Conservation (phyloP, 2,888 invertebrate genomes). For the Drosophila emarginata region DNA sequence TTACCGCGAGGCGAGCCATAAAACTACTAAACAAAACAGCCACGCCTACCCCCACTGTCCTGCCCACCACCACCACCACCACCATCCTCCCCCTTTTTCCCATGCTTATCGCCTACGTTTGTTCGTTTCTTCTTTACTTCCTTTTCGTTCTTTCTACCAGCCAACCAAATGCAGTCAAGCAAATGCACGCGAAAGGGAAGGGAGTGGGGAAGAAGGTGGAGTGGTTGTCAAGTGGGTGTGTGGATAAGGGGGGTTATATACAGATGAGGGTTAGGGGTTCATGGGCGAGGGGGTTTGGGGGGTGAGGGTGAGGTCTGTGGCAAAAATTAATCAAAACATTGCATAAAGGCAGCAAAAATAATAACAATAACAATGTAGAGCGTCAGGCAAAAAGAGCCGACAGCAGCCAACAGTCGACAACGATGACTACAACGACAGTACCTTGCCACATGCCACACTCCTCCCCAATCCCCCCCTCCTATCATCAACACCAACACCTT, state of each 20-base stretch:
- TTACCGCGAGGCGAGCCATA: conserved; percentile 76
- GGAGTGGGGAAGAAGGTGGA: conserved; percentile 3
- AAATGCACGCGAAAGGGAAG: conserved; percentile 53
- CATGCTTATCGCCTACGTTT: background rate
- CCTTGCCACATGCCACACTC: background rate
- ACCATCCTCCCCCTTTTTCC: too few relatives aligned
- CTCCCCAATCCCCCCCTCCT: background rate
- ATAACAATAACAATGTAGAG: conserved; percentile 82
- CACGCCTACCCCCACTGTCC: conserved; percentile 32
- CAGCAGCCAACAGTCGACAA: conserved; percentile 43
- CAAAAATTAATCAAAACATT: conserved; percentile 83
- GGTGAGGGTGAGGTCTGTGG: conserved; percentile 54
- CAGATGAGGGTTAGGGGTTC: background rate
- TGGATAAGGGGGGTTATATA: background rate
- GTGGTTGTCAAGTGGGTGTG: conserved; percentile 21
- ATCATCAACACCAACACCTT: background rate
- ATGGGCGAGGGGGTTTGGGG: background rate
- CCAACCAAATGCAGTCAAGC: conserved; percentile 70
- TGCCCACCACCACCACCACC: background rate
- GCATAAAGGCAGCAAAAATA: conserved; percentile 82
- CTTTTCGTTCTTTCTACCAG: conserved; percentile 10
- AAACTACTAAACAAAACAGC: conserved; percentile 77
- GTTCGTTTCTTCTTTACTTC: background rate
- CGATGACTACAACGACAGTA: background rate
- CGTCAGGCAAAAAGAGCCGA: conserved; percentile 68